Base-by-base conservation (phyloP, 37 sponge, comb jelly and placozoan genomes). In the Cliona cf. orientalis region DNA sequence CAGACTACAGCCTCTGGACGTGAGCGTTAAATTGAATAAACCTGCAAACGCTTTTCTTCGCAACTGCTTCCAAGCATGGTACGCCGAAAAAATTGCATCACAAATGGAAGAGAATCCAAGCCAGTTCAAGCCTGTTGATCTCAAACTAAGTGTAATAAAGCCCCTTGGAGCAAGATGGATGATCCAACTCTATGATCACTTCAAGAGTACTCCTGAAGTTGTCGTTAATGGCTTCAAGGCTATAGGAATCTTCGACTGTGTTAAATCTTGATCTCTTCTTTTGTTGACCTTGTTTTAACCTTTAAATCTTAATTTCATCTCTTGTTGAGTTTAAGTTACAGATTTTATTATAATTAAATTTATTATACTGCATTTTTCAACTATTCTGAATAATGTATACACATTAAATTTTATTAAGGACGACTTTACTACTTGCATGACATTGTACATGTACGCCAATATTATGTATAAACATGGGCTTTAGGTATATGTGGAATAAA, bases 221-320 rank as follows among this genome's bases (percentile, higher is more conserved):
- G 76, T 87, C 58, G 57, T 31, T 11, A 88, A 88, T 76, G 89
- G 89, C 14, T 88, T 88, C 65, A 83, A 40, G 62, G 81, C 25
- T 38, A 70, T 72, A 38, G 89, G 89, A 28, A 75, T 88, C 32
- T 29, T n/a, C 65, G 22, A 63, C 55, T 49, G 14, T 49, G 17
- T 49, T 19, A 49, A 49, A 17, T 49, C 14, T 49, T 49, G 17
- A 49, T 49, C 55, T 19, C 55, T 49, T 17, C 11, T 17, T 49
- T 49, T 17, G 11, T 49, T 11, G 11, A 49, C 55, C 11, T 49
- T 49, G 55, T 49, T 19, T 17, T 49, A 17, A 49, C 17, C 17
- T 49, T 49, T 49, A 49, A 49, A 49, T 19, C 17, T 17, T 17
- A 11, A 49, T 49, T 49, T 49, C 55, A n/a, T n/a, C n/a, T n/a